Conservation (phyloP, 2,797 vertebrate species). For the Mormyrus hasselquistii region DNA sequence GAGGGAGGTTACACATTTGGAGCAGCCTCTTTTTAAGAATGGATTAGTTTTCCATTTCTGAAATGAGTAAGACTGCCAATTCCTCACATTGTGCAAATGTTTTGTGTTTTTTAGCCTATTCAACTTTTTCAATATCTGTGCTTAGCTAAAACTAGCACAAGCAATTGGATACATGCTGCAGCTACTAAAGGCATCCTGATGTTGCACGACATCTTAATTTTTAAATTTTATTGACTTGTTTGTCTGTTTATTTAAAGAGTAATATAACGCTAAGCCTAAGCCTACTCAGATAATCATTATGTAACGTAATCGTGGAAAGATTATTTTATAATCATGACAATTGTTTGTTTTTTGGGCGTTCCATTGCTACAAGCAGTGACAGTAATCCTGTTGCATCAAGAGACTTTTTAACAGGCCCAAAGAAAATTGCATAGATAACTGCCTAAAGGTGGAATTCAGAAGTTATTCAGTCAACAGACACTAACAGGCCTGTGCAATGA, state of each 20-base stretch:
- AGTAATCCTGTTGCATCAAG: not conserved
- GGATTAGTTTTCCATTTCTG: constrained; percentile 1
- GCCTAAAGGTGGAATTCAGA: not conserved
- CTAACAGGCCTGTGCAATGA: not conserved
- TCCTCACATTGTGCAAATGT: not conserved
- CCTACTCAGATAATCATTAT: not conserved
- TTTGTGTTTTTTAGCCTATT: not conserved
- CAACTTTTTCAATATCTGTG: not conserved
- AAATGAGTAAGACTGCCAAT: not conserved
- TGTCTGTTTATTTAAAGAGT: not conserved
- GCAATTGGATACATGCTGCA: not conserved
- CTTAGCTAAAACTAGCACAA: not conserved
- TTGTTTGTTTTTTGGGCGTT: not conserved
- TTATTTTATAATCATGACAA: not conserved
- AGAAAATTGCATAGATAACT: not conserved
- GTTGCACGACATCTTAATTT: not conserved
- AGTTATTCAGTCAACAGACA: not conserved
- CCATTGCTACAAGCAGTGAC: not conserved
- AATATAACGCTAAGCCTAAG: not conserved
- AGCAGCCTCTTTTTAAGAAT: not conserved
- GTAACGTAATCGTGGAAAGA: not conserved
- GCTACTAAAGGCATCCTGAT: not conserved
- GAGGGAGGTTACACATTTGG: not conserved
- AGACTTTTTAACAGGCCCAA: not conserved
- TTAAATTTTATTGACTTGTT: not conserved